Evolutionary conservation across 2,888 invertebrate genomes (phyloP).

Genomic region (Cheilosia vernalis): DNA sequence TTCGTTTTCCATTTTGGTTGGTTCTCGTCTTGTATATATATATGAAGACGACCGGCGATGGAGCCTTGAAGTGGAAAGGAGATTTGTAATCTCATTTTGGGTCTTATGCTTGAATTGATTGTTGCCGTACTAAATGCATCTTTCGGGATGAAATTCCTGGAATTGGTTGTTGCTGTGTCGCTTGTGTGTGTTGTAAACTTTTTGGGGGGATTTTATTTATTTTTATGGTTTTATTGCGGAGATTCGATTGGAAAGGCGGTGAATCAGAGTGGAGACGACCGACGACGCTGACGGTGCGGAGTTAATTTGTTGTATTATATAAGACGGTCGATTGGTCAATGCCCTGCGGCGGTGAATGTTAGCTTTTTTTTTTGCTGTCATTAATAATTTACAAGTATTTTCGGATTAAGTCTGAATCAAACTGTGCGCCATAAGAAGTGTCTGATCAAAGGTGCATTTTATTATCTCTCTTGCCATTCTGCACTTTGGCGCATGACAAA

Average conservation of each 20-base stretch:
- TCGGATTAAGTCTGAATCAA: not conserved
- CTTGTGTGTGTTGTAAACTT: not conserved
- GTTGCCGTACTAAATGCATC: constrained; percentile 69
- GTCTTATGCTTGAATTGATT: constrained; percentile 74
- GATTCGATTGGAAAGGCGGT: not conserved
- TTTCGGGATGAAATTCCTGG: constrained; percentile 68
- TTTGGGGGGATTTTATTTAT: constrained; percentile 48
- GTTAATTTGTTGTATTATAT: constrained; percentile 48
- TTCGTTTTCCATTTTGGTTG: constrained; percentile 36
- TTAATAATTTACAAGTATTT: not conserved
- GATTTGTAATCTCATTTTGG: constrained; percentile 72
- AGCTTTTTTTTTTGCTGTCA: not conserved
- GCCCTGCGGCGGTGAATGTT: constrained; percentile 41
- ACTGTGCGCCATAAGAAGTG: not conserved
- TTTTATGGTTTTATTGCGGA: constrained; percentile 35
- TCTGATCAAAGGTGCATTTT: not conserved
- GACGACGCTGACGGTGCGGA: constrained; percentile 7
- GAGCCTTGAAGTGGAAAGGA: constrained; percentile 38
- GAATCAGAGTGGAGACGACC: constrained; percentile 23
- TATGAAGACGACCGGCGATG: constrained; percentile 7
- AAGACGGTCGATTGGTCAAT: constrained; percentile 61
- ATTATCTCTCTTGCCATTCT: not conserved
- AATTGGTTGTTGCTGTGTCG: constrained; percentile 32
- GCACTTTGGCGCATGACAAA: too few relatives aligned
- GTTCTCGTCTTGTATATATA: constrained; percentile 44